Conservation (phyloP, 1,140 invertebrate species). For the Plodia interpunctella region DNA sequence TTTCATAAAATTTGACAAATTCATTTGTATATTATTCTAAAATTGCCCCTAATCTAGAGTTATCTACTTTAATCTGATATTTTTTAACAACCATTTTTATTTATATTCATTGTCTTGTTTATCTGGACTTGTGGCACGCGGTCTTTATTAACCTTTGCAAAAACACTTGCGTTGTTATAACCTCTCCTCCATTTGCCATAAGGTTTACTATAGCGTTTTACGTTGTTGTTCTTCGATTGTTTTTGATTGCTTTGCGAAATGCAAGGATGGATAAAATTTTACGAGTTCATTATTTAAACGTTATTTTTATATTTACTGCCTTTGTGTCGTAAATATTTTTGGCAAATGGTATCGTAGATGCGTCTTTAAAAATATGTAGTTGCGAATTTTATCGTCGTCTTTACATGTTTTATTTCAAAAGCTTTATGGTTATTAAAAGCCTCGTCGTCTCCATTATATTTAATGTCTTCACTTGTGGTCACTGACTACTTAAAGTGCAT, state of each 20-base stretch:
- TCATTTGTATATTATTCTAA: neutral
- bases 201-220: too few relatives aligned
- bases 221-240: too few relatives aligned
- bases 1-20: neutral
- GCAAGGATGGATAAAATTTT: too few relatives aligned
- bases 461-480: neutral
- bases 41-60: neutral
- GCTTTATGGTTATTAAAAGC: neutral
- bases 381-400: neutral
- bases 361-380: neutral
- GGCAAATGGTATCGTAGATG: neutral
- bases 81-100: neutral
- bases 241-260: too few relatives aligned
- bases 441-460: neutral
- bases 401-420: neutral
- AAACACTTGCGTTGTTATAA: neutral
- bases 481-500: neutral
- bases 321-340: neutral
- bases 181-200: too few relatives aligned
- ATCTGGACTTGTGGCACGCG: neutral
- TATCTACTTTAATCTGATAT: neutral
- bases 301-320: neutral
- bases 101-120: too few relatives aligned
- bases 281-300: neutral
- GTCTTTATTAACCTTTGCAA: neutral